phyloP scores from a whole-genome alignment of 2,888 invertebrate genomes.

The Trichacis sp. region DNA sequence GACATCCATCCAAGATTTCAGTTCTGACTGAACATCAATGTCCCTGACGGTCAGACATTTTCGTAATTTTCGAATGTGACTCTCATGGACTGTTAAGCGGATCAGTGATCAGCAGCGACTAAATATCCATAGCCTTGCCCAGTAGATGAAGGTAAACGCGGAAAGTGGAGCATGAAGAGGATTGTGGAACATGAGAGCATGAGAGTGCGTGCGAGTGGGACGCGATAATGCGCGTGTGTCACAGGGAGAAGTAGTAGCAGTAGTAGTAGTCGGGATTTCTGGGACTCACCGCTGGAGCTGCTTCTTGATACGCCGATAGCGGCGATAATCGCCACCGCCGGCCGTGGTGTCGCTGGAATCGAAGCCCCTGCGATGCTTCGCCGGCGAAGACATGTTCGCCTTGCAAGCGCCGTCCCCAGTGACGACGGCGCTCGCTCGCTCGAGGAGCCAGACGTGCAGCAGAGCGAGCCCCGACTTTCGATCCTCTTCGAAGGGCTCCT shows the following conservation, averaged over 20 bases:
- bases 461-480: conserved; percentile 46
- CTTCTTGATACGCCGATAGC: too few relatives aligned
- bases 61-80: too few relatives aligned
- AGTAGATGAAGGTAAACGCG: conserved; percentile 1
- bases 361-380: conserved; percentile 63
- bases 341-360: conserved; percentile 60
- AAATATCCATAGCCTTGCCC: too few relatives aligned
- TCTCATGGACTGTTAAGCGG: too few relatives aligned
- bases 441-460: conserved; percentile 40
- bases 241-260: neutral
- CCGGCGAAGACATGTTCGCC: conserved; percentile 63
- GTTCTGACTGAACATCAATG: too few relatives aligned
- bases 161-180: conserved; percentile 8
- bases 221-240: conserved; percentile 26
- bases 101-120: too few relatives aligned
- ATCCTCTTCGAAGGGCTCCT: conserved; percentile 58
- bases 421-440: too few relatives aligned
- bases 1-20: too few relatives aligned
- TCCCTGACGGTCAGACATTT: too few relatives aligned
- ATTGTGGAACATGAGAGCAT: conserved; percentile 7
- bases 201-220: conserved; percentile 21
- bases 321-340: conserved; percentile 56
- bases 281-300: conserved; percentile 63
- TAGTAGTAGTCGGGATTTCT: too few relatives aligned
- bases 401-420: too few relatives aligned